phyloP scores from a whole-genome alignment of 2,888 invertebrate species.

The Silvanus unidentatus region DNA sequence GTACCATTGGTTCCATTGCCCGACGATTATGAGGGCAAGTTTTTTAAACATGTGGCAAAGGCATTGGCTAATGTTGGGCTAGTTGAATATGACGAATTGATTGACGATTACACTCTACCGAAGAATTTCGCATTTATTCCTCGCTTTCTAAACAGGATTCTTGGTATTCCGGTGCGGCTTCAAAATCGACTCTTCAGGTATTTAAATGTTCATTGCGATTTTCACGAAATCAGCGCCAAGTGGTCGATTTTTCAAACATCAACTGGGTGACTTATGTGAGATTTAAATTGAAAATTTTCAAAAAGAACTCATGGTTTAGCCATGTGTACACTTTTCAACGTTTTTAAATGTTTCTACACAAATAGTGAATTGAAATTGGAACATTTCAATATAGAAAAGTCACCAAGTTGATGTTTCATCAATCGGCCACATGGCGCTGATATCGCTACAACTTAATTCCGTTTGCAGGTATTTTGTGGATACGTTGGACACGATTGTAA shows the following conservation, averaged over 20 bases:
- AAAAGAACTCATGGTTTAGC: too few relatives aligned
- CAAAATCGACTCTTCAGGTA: slow-evolving; percentile 86
- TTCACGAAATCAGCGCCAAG: background rate
- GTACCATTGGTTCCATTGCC: slow-evolving; percentile 77
- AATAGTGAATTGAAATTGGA: too few relatives aligned
- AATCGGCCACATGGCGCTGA: too few relatives aligned
- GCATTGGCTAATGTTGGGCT: slow-evolving; percentile 96
- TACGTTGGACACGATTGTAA: slow-evolving; percentile 85
- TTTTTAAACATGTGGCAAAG: slow-evolving; percentile 90
- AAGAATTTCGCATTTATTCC: slow-evolving; percentile 97
- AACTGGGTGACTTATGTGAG: too few relatives aligned
- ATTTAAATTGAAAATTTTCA: too few relatives aligned
- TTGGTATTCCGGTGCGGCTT: slow-evolving; percentile 95
- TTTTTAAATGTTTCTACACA: too few relatives aligned
- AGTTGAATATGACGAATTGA: slow-evolving; percentile 80
- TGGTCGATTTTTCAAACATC: too few relatives aligned
- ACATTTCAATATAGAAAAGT: too few relatives aligned
- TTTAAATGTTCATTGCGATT: background rate
- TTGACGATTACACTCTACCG: slow-evolving; percentile 74
- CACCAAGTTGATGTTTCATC: too few relatives aligned
- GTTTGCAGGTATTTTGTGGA: slow-evolving; percentile 85
- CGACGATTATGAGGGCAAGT: slow-evolving; percentile 84
- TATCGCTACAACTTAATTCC: too few relatives aligned
- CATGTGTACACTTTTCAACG: too few relatives aligned
- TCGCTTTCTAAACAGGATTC: slow-evolving; percentile 95